phyloP scores from a whole-genome alignment of 2,888 invertebrate species.

The Mythimna loreyi region DNA sequence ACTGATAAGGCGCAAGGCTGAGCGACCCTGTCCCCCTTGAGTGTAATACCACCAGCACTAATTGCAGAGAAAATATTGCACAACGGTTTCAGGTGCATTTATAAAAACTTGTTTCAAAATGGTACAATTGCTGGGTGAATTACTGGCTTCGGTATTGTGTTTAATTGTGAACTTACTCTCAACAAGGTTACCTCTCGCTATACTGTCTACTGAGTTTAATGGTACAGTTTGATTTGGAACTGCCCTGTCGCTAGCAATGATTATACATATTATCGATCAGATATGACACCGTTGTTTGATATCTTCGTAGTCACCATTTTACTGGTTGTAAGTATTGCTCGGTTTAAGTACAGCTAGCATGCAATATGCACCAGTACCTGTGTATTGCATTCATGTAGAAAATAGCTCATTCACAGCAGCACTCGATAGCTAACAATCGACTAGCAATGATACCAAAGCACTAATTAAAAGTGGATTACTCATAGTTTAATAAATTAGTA shows the following conservation, averaged over 20 bases:
- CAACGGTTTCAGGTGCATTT: constrained; percentile 4
- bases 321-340: neutral
- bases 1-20: constrained; percentile 59
- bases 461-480: constrained; percentile 17
- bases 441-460: neutral
- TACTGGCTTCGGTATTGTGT: constrained; percentile 2
- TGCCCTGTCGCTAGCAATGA: neutral
- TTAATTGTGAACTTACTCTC: constrained; percentile 15
- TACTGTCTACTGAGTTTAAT: constrained; percentile 6
- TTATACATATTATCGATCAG: neutral
- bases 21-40: constrained; percentile 46
- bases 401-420: neutral
- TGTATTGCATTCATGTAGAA: neutral
- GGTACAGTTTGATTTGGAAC: neutral
- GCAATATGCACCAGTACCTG: too few relatives aligned
- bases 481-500: constrained; percentile 27
- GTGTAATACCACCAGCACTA: constrained; percentile 30
- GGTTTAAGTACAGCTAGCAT: neutral
- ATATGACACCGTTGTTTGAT: neutral
- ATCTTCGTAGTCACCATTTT: neutral
- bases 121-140: constrained; percentile 18
- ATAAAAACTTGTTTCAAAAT: constrained; percentile 22
- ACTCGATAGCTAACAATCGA: neutral
- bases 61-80: constrained; percentile 36
- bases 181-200: constrained; percentile 5